Evolutionary conservation across 2,797 vertebrate species (phyloP).

Genomic region (Channallabes apus): DNA sequence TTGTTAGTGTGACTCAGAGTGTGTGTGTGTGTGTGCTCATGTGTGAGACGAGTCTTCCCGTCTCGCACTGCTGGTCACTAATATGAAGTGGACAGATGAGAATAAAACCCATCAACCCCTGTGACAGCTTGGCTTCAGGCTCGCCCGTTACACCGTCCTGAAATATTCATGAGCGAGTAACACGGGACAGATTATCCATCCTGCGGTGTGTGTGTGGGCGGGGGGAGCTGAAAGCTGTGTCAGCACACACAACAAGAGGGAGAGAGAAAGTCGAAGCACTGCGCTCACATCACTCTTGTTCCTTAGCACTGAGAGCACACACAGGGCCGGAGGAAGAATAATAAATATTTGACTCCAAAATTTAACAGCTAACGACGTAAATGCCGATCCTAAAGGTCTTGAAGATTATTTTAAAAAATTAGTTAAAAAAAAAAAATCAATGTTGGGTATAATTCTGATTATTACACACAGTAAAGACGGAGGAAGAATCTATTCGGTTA

Average conservation of each 20-base stretch:
- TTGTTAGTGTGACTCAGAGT: background rate
- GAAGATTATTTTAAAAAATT: background rate
- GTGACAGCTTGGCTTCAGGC: conserved; percentile 73
- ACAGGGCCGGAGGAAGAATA: background rate
- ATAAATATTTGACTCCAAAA: background rate
- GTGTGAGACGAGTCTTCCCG: background rate
- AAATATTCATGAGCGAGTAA: conserved; percentile 78
- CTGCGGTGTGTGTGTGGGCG: conserved; percentile 39
- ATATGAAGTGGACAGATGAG: conserved; percentile 41
- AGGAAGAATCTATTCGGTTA: too few relatives aligned
- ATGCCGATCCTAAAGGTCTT: background rate
- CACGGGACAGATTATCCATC: conserved; percentile 75
- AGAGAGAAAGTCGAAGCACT: background rate
- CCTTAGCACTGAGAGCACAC: background rate
- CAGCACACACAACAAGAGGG: conserved; percentile 18
- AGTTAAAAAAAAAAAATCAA: background rate
- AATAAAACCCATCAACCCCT: conserved; percentile 49
- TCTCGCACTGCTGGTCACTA: background rate
- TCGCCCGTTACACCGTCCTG: conserved; percentile 63
- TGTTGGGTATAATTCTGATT: background rate
- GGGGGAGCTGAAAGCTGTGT: conserved; percentile 43
- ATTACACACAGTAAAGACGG: background rate
- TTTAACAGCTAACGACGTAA: background rate
- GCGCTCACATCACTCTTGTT: background rate
- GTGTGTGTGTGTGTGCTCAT: background rate